Conservation (phyloP, 1,140 invertebrate genomes). For the Penaeus japonicus region DNA sequence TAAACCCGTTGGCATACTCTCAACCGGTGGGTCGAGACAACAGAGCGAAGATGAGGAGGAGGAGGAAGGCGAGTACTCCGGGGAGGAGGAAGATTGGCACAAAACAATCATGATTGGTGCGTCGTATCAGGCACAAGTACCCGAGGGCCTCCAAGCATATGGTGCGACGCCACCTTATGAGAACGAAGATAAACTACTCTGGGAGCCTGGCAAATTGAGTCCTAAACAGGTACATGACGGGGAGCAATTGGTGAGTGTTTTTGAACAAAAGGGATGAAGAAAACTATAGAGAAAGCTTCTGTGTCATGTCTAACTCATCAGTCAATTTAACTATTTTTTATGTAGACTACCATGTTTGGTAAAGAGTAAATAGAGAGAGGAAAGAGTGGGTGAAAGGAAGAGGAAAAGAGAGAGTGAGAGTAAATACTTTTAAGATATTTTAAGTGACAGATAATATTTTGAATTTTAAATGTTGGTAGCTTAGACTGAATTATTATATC, state of each 20-base stretch:
- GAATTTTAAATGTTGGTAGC: too few relatives aligned
- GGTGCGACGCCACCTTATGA: conserved; percentile 90
- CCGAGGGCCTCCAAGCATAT: conserved; percentile 88
- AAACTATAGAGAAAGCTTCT: too few relatives aligned
- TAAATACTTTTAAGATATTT: too few relatives aligned
- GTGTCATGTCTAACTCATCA: too few relatives aligned
- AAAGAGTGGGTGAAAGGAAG: too few relatives aligned
- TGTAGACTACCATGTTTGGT: too few relatives aligned
- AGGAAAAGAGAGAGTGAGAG: too few relatives aligned
- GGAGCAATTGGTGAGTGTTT: conserved; percentile 9
- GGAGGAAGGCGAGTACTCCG: conserved; percentile 58
- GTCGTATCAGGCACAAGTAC: conserved; percentile 92
- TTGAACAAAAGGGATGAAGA: background rate
- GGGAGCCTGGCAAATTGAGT: conserved; percentile 83
- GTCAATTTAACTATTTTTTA: too few relatives aligned
- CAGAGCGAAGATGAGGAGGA: conserved; percentile 67
- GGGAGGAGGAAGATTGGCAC: conserved; percentile 59
- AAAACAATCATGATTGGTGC: conserved; percentile 94
- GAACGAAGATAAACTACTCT: conserved; percentile 94
- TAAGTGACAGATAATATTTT: too few relatives aligned
- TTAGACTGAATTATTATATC: too few relatives aligned
- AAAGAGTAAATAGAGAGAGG: too few relatives aligned
- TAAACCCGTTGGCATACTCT: conserved; percentile 39
- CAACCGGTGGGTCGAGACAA: conserved; percentile 67
- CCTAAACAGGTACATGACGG: conserved; percentile 67